These are phyloP conservation scores for Aelia acuminata DNA, from an alignment of 2,888 invertebrate species.

Conservation along the genomic window DNA sequence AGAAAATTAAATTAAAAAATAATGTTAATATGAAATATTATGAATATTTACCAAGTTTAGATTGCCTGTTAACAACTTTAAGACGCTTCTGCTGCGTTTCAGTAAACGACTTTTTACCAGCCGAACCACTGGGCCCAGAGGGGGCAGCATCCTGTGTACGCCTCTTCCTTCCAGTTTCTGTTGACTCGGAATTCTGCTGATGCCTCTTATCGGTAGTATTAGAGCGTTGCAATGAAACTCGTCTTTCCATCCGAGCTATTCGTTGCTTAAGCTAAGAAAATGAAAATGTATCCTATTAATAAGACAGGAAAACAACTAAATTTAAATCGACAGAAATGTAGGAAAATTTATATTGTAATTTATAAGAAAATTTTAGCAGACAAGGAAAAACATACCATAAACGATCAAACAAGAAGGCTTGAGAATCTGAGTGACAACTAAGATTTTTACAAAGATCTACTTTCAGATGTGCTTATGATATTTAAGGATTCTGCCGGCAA, in stretches of 20 bases:
- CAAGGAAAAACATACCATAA: too few species aligned
- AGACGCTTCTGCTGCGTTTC: constrained; percentile 20
- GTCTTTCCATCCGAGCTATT: constrained; percentile 78
- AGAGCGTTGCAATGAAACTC: constrained; percentile 67
- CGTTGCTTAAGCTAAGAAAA: constrained; percentile 77
- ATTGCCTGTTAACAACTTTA: constrained; percentile 12
- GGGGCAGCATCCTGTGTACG: background rate
- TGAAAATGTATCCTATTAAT: background rate
- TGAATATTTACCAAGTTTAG: constrained; percentile 14
- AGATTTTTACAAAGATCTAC: too few species aligned
- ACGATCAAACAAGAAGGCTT: too few species aligned
- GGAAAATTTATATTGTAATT: too few species aligned
- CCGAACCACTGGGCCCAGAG: background rate
- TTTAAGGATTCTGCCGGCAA: too few species aligned
- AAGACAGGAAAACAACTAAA: background rate
- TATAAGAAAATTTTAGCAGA: too few species aligned
- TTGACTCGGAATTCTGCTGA: background rate
- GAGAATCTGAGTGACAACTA: too few species aligned
- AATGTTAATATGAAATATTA: too few species aligned
- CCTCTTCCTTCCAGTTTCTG: constrained; percentile 38
- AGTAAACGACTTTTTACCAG: constrained; percentile 16
- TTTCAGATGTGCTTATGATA: too few species aligned
- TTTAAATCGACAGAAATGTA: too few species aligned
- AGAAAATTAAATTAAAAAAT: background rate
- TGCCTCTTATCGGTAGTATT: constrained; percentile 1